phyloP scores from a whole-genome alignment of 2,888 invertebrate species.

The Sinopyrophorus schimmeli region DNA sequence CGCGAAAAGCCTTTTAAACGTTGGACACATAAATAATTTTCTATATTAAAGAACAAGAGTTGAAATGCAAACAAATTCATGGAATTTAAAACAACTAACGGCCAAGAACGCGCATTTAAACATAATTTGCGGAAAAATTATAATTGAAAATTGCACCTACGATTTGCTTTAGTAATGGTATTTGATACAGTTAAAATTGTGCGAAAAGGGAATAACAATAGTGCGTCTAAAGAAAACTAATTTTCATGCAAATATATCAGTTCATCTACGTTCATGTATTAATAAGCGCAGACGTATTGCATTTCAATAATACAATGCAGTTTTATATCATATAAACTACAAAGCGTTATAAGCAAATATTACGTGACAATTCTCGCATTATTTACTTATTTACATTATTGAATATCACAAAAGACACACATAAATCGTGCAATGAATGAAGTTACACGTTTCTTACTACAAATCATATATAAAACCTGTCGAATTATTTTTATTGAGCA shows the following conservation, averaged over 20 bases:
- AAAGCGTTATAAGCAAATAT: slow-evolving; percentile 10
- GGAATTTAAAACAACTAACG: slow-evolving; percentile 6
- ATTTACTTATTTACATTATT: slow-evolving; percentile 5
- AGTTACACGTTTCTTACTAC: no score
- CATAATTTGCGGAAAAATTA: no score
- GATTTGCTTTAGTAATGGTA: no score
- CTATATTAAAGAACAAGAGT: slow-evolving; percentile 8
- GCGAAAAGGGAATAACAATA: neutral
- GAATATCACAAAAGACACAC: no score
- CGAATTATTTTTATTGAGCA: no score
- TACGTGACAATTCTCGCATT: slow-evolving; percentile 6
- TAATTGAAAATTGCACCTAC: no score
- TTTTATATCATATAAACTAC: slow-evolving; percentile 5
- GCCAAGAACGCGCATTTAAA: slow-evolving; percentile 1
- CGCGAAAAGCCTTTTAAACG: no score
- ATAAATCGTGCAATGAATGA: no score
- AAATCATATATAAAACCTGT: no score
- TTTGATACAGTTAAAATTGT: no score
- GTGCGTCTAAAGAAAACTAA: neutral
- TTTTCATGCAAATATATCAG: slow-evolving; percentile 6
- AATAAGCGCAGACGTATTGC: slow-evolving; percentile 5
- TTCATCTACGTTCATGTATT: no score
- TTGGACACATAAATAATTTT: slow-evolving; percentile 8
- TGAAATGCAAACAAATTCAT: slow-evolving; percentile 7
- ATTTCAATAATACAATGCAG: slow-evolving; percentile 9